These are phyloP conservation scores for Nannoperca obscura DNA, from an alignment of 2,797 vertebrate genomes.

Conservation along the genomic window DNA sequence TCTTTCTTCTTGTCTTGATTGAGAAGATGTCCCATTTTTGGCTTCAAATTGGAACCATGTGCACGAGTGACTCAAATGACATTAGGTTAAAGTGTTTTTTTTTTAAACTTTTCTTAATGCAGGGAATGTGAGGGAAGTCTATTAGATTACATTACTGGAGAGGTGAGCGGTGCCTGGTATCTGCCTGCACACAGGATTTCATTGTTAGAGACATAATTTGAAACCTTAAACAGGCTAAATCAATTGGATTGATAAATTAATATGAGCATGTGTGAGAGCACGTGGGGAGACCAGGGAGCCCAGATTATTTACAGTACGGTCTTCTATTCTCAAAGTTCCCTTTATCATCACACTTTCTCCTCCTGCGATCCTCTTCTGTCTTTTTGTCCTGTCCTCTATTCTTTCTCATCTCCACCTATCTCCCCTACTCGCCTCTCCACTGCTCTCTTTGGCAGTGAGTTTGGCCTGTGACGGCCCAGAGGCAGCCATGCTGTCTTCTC, in stretches of 20 bases:
- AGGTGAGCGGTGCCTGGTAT: slow-evolving; percentile 19
- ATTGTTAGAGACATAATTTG: slow-evolving; percentile 50
- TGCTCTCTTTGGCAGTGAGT: slow-evolving; percentile 77
- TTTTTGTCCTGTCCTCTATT: slow-evolving; percentile 54
- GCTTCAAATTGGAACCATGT: slow-evolving; percentile 72
- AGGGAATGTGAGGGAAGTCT: slow-evolving; percentile 59
- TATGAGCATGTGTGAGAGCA: slow-evolving; percentile 25
- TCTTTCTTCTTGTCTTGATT: slow-evolving; percentile 2
- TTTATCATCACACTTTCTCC: slow-evolving; percentile 10
- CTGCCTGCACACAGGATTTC: slow-evolving; percentile 42
- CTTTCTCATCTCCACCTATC: slow-evolving; percentile 46
- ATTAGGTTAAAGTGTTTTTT: slow-evolving; percentile 59
- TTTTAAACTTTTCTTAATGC: slow-evolving; percentile 52
- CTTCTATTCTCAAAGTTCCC: slow-evolving; percentile 41
- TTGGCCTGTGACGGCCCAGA: slow-evolving; percentile 78
- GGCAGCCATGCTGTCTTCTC: slow-evolving; percentile 80
- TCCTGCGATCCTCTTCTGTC: background rate
- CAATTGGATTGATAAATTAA: slow-evolving; percentile 48
- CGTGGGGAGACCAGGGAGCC: background rate
- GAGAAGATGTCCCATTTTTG: slow-evolving; percentile 29
- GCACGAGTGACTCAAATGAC: slow-evolving; percentile 59
- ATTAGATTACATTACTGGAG: slow-evolving; percentile 59
- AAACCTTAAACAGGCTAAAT: slow-evolving; percentile 48
- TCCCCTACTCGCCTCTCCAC: slow-evolving; percentile 50
- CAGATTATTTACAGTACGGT: slow-evolving; percentile 35